Evolutionary conservation across 2,113 vertebrate genomes (phyloP).

Genomic region (Cyanoliseus patagonus): DNA sequence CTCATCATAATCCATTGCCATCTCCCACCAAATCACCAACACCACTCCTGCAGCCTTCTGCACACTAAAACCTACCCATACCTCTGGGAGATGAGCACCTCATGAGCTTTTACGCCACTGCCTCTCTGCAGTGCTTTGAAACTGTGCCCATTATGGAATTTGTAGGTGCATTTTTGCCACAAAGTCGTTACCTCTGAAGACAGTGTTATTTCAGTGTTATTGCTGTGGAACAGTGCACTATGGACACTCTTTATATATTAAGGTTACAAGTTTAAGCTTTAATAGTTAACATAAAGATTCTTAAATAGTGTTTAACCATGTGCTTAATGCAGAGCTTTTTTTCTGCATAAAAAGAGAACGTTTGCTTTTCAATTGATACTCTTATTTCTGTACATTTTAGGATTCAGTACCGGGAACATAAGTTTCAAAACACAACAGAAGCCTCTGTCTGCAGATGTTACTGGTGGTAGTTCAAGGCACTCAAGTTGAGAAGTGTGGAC

Average conservation of each 20-base stretch:
- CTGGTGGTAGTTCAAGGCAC: neutral
- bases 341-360: neutral
- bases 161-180: neutral
- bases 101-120: neutral
- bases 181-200: neutral
- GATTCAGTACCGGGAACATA: neutral
- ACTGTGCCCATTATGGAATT: neutral
- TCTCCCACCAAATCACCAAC: neutral
- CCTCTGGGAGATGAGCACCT: neutral
- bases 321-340: neutral
- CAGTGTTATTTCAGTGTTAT: neutral
- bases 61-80: neutral
- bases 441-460: neutral
- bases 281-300: neutral
- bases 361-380: neutral
- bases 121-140: neutral
- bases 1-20: neutral
- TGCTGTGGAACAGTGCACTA: neutral
- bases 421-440: neutral
- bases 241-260: neutral
- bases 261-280: neutral
- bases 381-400: neutral
- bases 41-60: neutral
- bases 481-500: neutral
- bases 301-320: neutral